phyloP scores from a whole-genome alignment of 2,888 invertebrate genomes.

The Pheosia tremula region DNA sequence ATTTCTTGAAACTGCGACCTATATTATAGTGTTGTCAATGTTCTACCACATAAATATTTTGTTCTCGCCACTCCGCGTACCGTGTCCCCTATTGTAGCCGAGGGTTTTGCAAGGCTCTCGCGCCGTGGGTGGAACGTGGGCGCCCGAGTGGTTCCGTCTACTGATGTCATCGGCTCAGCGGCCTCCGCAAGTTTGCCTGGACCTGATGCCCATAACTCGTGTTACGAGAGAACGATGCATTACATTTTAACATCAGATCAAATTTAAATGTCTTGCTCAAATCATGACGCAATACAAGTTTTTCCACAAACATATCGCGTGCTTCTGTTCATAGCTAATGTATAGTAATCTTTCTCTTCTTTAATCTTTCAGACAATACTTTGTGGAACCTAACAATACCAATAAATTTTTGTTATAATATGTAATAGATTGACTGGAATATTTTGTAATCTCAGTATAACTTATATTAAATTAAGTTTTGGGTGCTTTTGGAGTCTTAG shows the following conservation, averaged over 20 bases:
- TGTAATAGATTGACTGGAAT: constrained; percentile 6
- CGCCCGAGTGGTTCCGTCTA: constrained; percentile 68
- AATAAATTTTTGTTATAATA: constrained; percentile 1
- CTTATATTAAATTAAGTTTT: constrained; percentile 7
- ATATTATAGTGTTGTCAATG: background rate
- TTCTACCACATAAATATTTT: background rate
- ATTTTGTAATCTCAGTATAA: constrained; percentile 8
- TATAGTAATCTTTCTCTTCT: background rate
- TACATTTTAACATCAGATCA: constrained; percentile 1
- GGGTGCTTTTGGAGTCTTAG: constrained; percentile 15
- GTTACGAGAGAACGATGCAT: constrained; percentile 5
- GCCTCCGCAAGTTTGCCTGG: constrained; percentile 39
- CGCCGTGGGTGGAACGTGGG: constrained; percentile 72
- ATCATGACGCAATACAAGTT: background rate
- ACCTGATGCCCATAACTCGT: constrained; percentile 38
- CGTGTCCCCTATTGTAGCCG: constrained; percentile 29
- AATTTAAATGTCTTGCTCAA: background rate
- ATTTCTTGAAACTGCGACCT: background rate
- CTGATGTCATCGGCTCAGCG: constrained; percentile 71
- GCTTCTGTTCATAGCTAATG: background rate
- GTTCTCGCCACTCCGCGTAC: constrained; percentile 25
- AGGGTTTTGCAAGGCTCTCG: constrained; percentile 74
- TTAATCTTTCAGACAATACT: background rate
- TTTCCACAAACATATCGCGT: background rate
- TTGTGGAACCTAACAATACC: background rate